Percentiles rank a stretch among this genome's conserved stretches.
phyloP scores from a whole-genome alignment of 2,888 invertebrate genomes.

The Suillia variegata region DNA sequence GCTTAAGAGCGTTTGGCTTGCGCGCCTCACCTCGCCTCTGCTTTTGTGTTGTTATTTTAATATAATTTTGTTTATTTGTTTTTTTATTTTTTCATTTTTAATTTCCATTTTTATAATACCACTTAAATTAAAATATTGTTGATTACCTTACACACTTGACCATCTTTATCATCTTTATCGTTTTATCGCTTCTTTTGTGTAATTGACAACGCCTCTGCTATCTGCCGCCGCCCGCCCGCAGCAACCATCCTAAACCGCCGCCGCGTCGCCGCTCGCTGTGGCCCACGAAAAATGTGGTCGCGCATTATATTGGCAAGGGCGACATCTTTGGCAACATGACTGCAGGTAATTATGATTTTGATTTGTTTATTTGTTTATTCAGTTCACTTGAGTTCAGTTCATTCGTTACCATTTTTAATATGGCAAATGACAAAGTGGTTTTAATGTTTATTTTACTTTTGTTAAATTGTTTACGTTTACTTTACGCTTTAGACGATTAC shows the following conservation, averaged over 20 bases:
- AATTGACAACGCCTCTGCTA: not conserved
- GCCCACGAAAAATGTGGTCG: slow-evolving; percentile 68
- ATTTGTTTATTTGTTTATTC: slow-evolving; percentile 48
- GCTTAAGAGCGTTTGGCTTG: too few species aligned
- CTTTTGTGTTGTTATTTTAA: too few species aligned
- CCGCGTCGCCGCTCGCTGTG: slow-evolving; percentile 52
- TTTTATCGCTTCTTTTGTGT: not conserved
- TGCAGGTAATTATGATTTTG: slow-evolving; percentile 65
- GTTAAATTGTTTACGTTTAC: slow-evolving; percentile 5
- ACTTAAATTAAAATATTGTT: too few species aligned
- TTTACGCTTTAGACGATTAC: slow-evolving; percentile 51
- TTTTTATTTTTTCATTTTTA: too few species aligned
- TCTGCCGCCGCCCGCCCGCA: slow-evolving; percentile 20
- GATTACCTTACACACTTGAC: too few species aligned
- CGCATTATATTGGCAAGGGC: slow-evolving; percentile 84
- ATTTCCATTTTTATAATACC: too few species aligned
- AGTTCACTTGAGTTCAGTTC: too few species aligned
- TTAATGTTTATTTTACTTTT: not conserved
- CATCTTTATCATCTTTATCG: not conserved
- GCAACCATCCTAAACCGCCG: slow-evolving; percentile 55
- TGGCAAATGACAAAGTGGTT: slow-evolving; percentile 13
- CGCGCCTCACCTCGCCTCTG: too few species aligned
- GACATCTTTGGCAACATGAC: slow-evolving; percentile 81
- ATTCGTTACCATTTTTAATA: slow-evolving; percentile 27
- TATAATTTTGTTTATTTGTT: too few species aligned